Evolutionary conservation across 2,888 invertebrate genomes (phyloP), one percentile per base, ranked within the genome.

Genomic region (Aphodius sticticus): DNA sequence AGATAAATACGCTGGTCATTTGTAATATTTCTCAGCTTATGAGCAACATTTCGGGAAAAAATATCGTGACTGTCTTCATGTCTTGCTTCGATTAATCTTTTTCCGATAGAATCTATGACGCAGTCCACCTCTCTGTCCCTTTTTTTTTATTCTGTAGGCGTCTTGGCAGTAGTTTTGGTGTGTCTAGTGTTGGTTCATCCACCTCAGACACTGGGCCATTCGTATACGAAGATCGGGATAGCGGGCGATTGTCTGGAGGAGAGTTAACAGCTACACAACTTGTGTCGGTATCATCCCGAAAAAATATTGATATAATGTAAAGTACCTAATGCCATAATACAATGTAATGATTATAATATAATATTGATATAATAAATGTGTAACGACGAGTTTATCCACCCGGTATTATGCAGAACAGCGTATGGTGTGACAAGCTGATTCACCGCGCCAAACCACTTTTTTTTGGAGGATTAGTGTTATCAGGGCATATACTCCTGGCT

Each of bases 21-120:
- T 16, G 78, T 69, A 16, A 79, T 26, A 53, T 80, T 9, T 37
- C 79, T 69, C 38, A 79, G 78, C 35, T 79, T 80, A 16, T 7
- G 16, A n/a, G 79, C 74, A 12, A 80, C 75, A 79, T 79, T 80
- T 80, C 53, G 14, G 15, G 74, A 79, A 37, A 80, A 80, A 78
- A 71, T 35, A 38, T 80, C 78, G 15, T 16, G 75, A n/a, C 15
- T 37, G 72, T 80, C 78, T 6, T 79, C 80, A 53, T 53, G 6
- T 38, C 69, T 26, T 75, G 69, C 35, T 69, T 77, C 69, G 16
- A 69, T 14, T 69, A 69, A 69, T 69, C 77, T 53, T 77, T 77
- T 77, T 35, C 69, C n/a, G 26, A 77, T 16, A 77, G 7, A 69
- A 70, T 53, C n/a, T 77, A 77, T 77, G 16, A 16, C 77, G 69